Base-by-base conservation (phyloP, 2,797 vertebrate genomes). In the Centropyge bicolor region DNA sequence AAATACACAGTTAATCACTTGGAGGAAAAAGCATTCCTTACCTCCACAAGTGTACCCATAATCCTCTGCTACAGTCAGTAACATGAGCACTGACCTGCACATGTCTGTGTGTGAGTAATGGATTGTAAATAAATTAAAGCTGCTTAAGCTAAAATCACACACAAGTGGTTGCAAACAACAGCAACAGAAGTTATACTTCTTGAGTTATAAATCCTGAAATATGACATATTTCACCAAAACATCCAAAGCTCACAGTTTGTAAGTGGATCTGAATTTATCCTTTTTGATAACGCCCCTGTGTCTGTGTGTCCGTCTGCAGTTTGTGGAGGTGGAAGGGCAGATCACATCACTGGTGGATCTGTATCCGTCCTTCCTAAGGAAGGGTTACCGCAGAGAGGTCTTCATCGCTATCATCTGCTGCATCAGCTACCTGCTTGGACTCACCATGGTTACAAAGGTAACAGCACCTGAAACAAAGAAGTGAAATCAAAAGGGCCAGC, bases 241-340 rank as follows among this genome's bases (percentile, higher is more conserved):
- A 20, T 38, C 6, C 20, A 24, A 46, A 13, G 56, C 16, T 45
- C 35, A 14, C 24, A 36, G 35, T 38, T 49, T 65, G 6, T 60
- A 4, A 22, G 41, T 41, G 52, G 46, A 55, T 22, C 8, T 49
- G 10, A 19, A 9, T 27, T 4, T 11, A 3, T 41, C 22, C 11
- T 17, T 11, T 36, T 20, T 52, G 41, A 10, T 54, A 4, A 45
- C 55, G 16, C 1, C 9, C 0, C 36, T 41, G 14, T 57, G n/a
- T 51, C 2, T 76, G 14, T 77, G 16, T 85, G 54, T 71, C 27
- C 22, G 13, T 5, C 31, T 78, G 40, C 86, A 99, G 98, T 99
- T 99, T 97, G 98, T 99, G 94, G 98, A 99, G 96, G 98, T 99
- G 95, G 98, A 99, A 98, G 98, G 98, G 95, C 98, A 99, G 98